Base-by-base conservation (phyloP, 1,140 invertebrate species). In the Archivesica marissinica region DNA sequence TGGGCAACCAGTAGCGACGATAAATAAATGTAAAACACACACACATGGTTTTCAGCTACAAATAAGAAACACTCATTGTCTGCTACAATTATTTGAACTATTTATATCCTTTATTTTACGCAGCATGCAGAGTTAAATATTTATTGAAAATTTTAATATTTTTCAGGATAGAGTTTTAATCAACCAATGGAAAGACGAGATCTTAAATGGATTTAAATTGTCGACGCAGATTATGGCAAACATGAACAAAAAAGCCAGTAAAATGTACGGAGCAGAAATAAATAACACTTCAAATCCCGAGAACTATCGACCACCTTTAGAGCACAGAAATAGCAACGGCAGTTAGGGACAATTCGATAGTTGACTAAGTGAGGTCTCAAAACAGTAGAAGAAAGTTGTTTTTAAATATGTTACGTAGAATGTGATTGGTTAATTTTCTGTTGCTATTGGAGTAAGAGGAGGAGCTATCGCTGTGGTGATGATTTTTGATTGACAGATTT, bases 151-250 rank as follows among this genome's bases (percentile, higher is more conserved):
- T 56, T 25, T 78, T 54, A 25, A 23, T 75, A 80, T 84, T 77
- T 89, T 89, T 23, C 87, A 94, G 94, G 94, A 94, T 85, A 89
- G 91, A 56, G 92, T 94, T 66, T 86, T 94, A 50, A 94, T 94
- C 66, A 93, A 91, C 85, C 94, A 94, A 85, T 94, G 94, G 94
- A 93, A 93, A 84, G 94, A 94, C 86, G 94, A 94, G 86, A 94
- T 94, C 30, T 91, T 94, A 38, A 92, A 90, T 85, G 94, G 91
- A 50, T 94, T 92, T 87, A 91, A 92, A 83, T 86, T 91, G 33
- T 93, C 93, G 20, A 87, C 92, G 39, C 90, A 94, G 84, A 94
- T 94, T 70, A 89, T 94, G 90, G 91, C 93, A 54, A 93, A 92
- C 59, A 94, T 94, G 93, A 94, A 93, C 87, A 93, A 92, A 68